Evolutionary conservation across 1,140 invertebrate species (phyloP).

Genomic region (Pissodes strobi): DNA sequence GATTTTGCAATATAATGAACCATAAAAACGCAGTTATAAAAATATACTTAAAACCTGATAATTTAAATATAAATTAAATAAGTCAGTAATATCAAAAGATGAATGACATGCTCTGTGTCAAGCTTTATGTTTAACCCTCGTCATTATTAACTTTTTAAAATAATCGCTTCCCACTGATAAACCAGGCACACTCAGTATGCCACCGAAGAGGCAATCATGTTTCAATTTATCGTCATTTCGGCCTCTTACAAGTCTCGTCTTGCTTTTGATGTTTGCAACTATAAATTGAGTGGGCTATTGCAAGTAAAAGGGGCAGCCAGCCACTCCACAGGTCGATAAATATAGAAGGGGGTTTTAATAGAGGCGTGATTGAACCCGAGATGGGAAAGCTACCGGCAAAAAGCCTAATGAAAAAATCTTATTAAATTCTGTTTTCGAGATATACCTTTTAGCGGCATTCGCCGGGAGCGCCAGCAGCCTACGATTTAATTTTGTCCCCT

Average conservation of each 20-base stretch:
- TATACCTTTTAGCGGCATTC: constrained; percentile 29
- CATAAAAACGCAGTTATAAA: too few species aligned
- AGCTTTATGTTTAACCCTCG: not conserved
- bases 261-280: constrained; percentile 24
- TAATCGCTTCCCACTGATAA: constrained; percentile 10
- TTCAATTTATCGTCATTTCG: constrained; percentile 16
- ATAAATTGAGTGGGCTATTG: constrained; percentile 23
- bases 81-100: too few species aligned
- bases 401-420: constrained; percentile 39
- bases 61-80: too few species aligned
- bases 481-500: constrained; percentile 32
- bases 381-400: constrained; percentile 29
- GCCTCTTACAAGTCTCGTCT: constrained; percentile 10
- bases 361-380: constrained; percentile 30
- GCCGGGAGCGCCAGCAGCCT: not conserved
- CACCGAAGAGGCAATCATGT: constrained; percentile 18
- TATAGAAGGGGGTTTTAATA: constrained; percentile 32
- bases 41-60: too few species aligned
- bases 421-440: constrained; percentile 38
- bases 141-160: not conserved
- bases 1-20: too few species aligned
- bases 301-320: constrained; percentile 19
- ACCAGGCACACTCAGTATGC: constrained; percentile 1
- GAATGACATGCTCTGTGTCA: too few species aligned
- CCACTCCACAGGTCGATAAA: constrained; percentile 30